Evolutionary conservation across 2,113 vertebrate genomes (phyloP).

Genomic region (Coregonus clupeaformis): DNA sequence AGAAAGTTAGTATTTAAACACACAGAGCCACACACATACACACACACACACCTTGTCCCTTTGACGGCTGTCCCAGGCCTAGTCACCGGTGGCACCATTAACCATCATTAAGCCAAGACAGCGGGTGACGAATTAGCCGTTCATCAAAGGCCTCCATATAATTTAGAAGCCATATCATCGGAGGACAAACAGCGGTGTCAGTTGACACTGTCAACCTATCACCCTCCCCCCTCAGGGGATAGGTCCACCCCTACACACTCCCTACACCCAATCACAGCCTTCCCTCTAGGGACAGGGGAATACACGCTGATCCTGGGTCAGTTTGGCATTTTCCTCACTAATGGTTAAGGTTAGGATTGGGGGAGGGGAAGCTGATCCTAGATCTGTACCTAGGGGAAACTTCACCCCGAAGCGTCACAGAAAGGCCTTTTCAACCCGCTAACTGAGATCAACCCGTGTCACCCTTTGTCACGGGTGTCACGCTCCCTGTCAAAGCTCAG

Average conservation of each 20-base stretch:
- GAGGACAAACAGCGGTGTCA: constrained; percentile 64
- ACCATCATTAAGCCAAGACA: constrained; percentile 65
- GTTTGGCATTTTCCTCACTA: too few relatives aligned
- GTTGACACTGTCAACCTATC: constrained; percentile 45
- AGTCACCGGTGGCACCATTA: constrained; percentile 57
- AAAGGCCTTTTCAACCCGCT: constrained; percentile 28
- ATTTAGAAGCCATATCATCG: constrained; percentile 59
- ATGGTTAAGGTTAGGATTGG: too few relatives aligned
- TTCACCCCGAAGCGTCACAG: neutral
- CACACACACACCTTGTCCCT: neutral
- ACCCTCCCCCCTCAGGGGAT: constrained; percentile 36
- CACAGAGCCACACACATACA: neutral
- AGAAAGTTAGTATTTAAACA: constrained; percentile 4
- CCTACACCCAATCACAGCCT: constrained; percentile 35
- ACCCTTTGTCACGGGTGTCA: constrained; percentile 1
- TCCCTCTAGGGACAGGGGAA: constrained; percentile 28
- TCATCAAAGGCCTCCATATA: constrained; percentile 67
- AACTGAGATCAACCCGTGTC: constrained; percentile 21
- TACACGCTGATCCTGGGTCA: too few relatives aligned
- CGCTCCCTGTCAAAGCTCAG: constrained; percentile 13
- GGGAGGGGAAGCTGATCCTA: neutral
- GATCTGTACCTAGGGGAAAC: too few relatives aligned
- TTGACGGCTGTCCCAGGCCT: constrained; percentile 33
- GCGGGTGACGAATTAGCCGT: constrained; percentile 72
- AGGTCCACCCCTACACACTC: constrained; percentile 21